A percentile compares a stretch with the other conserved stretches of the same genome.
phyloP scores from a whole-genome alignment of 2,888 invertebrate species.

The Trachelus troglodyta region DNA sequence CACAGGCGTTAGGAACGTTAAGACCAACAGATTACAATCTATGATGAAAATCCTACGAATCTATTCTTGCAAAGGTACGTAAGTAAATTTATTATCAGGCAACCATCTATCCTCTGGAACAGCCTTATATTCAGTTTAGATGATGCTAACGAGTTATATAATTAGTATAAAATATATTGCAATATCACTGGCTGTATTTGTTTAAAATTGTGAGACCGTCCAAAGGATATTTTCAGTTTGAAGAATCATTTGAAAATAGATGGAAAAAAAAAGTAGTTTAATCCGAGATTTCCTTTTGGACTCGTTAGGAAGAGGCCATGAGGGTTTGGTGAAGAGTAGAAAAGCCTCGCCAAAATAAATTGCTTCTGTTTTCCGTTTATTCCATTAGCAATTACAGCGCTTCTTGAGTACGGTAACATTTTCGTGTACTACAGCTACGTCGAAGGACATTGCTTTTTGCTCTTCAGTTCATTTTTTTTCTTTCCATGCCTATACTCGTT shows the following conservation, averaged over 20 bases:
- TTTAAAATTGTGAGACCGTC: not conserved
- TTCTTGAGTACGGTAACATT: conserved; percentile 43
- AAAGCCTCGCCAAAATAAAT: conserved; percentile 55
- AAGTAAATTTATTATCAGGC: not conserved
- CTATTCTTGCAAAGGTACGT: not conserved
- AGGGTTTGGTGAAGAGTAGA: conserved; percentile 48
- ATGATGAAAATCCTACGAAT: not conserved
- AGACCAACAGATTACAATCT: not conserved
- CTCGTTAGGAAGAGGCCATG: conserved; percentile 41
- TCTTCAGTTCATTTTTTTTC: not conserved
- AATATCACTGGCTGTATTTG: not conserved
- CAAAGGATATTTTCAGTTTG: not conserved
- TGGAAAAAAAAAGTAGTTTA: not conserved
- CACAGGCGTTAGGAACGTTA: not conserved
- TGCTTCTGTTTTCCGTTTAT: conserved; percentile 45
- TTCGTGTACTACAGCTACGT: conserved; percentile 38
- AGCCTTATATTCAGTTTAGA: not conserved
- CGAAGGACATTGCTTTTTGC: conserved; percentile 11
- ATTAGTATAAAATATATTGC: not conserved
- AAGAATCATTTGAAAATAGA: not conserved
- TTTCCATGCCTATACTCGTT: not conserved
- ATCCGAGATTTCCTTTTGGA: conserved; percentile 1
- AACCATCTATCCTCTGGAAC: not conserved
- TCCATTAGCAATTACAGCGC: conserved; percentile 56
- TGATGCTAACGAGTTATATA: not conserved